These are phyloP conservation scores for Pheosia tremula DNA, from an alignment of 2,888 invertebrate species.

Conservation along the genomic window DNA sequence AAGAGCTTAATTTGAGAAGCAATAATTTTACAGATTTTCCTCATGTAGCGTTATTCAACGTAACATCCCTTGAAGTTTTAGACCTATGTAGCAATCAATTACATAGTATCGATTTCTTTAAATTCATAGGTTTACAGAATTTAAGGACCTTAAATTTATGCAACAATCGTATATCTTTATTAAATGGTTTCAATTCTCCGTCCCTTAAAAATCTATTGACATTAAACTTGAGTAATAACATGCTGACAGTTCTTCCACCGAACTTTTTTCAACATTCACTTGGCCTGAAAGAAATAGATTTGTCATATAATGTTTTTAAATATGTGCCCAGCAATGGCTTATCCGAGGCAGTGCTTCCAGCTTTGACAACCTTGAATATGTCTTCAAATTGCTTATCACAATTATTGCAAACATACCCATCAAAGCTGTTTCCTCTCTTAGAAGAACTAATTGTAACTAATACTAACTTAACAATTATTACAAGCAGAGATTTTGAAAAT, in stretches of 20 bases:
- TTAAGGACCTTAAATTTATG: conserved; percentile 90
- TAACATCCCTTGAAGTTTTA: conserved; percentile 89
- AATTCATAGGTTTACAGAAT: conserved; percentile 89
- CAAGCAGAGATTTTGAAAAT: conserved; percentile 93
- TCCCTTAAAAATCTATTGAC: conserved; percentile 89
- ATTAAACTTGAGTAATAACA: conserved; percentile 91
- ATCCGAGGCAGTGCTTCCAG: conserved; percentile 89
- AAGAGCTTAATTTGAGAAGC: conserved; percentile 89
- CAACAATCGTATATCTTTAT: conserved; percentile 89
- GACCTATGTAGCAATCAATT: conserved; percentile 88
- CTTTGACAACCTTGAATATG: conserved; percentile 90
- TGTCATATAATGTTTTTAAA: conserved; percentile 91
- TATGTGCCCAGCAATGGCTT: conserved; percentile 91
- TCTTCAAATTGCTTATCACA: conserved; percentile 92
- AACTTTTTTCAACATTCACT: conserved; percentile 92
- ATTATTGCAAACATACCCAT: conserved; percentile 88
- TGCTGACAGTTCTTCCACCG: conserved; percentile 89
- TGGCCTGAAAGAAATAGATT: conserved; percentile 89
- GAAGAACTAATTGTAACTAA: conserved; percentile 91
- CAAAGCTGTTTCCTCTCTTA: conserved; percentile 90
- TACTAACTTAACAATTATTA: conserved; percentile 92
- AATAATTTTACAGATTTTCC: conserved; percentile 91
- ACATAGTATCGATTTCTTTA: conserved; percentile 89
- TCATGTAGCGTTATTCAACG: conserved; percentile 90
- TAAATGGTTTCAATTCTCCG: conserved; percentile 91